These are phyloP conservation scores for Heliconius eleuchia DNA, from an alignment of 1,140 invertebrate genomes.

Conservation along the genomic window DNA sequence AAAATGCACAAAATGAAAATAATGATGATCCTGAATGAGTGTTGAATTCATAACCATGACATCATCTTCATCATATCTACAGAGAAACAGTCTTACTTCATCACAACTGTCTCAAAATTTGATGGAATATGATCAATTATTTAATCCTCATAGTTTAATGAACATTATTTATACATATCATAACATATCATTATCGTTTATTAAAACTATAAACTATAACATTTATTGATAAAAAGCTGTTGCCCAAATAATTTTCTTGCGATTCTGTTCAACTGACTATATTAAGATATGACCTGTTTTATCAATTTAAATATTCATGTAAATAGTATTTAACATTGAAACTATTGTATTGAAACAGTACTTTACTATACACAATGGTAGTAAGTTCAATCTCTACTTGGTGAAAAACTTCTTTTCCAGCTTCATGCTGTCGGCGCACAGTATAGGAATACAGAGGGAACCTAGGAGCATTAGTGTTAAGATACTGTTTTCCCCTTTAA, in stretches of 20 bases:
- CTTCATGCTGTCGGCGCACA: too few species aligned
- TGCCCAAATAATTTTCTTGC: background rate
- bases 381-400: background rate
- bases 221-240: background rate
- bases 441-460: background rate
- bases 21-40: too few species aligned
- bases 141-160: too few species aligned
- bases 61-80: too few species aligned
- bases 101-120: too few species aligned
- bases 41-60: too few species aligned
- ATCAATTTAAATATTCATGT: conserved; percentile 19
- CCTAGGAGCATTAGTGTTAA: too few species aligned
- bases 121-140: too few species aligned
- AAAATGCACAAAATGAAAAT: too few species aligned
- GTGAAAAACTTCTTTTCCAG: background rate
- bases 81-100: too few species aligned
- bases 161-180: too few species aligned
- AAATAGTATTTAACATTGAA: conserved; percentile 1
- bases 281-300: conserved; percentile 17
- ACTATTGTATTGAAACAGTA: background rate
- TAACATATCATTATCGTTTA: background rate
- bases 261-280: background rate
- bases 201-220: background rate
- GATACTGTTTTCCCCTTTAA: too few species aligned
- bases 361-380: background rate